Evolutionary conservation across 2,797 vertebrate species (phyloP).

Genomic region (Chrysocyon brachyurus): DNA sequence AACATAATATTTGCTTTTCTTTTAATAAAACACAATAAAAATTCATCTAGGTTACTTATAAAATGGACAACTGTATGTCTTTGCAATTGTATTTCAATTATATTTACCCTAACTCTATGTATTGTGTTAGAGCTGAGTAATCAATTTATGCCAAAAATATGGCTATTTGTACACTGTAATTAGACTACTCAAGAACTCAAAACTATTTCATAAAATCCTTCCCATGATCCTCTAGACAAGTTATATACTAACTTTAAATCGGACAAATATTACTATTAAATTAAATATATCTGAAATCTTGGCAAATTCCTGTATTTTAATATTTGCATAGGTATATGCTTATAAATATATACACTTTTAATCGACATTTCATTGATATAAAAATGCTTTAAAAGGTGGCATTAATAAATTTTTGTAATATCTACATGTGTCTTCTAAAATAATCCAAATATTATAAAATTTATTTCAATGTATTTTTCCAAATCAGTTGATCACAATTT

Average conservation of each 20-base stretch:
- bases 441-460: background rate
- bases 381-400: background rate
- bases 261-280: background rate
- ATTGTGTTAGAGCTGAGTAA: background rate
- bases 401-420: background rate
- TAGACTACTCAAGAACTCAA: background rate
- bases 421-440: background rate
- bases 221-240: background rate
- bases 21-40: background rate
- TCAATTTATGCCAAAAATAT: background rate
- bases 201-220: background rate
- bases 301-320: background rate
- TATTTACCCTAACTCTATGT: background rate
- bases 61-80: background rate
- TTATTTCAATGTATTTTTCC: background rate
- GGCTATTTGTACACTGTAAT: background rate
- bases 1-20: background rate
- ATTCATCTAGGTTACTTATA: background rate
- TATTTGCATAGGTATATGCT: background rate
- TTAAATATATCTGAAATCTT: background rate
- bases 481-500: background rate
- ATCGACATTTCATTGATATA: background rate
- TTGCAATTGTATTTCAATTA: background rate
- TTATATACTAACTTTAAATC: background rate
- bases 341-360: background rate